Conservation (phyloP, 2,113 vertebrate species). For the Rhombomys opimus region DNA sequence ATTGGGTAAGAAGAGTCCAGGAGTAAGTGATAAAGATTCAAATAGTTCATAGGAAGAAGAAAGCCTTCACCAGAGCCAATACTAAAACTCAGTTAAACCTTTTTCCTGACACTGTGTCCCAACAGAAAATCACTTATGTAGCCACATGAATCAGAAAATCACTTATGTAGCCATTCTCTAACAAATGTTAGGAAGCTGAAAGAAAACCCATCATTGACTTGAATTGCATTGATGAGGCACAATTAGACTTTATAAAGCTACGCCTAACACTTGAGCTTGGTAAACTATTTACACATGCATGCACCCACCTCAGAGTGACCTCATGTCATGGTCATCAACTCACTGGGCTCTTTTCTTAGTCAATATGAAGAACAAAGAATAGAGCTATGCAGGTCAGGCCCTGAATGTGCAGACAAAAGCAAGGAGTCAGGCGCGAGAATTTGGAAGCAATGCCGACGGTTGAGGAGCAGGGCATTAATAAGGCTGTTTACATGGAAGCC, state of each 20-base stretch:
- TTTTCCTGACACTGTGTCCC: neutral
- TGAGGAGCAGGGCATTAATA: neutral
- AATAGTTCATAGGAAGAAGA: conserved; percentile 12
- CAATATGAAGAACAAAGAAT: neutral
- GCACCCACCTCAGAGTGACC: neutral
- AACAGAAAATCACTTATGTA: conserved; percentile 20
- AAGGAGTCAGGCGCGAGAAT: neutral
- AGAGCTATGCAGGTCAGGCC: neutral
- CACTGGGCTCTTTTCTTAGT: neutral
- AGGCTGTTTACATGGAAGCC: neutral
- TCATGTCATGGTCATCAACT: neutral
- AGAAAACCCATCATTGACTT: neutral
- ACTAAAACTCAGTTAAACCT: neutral
- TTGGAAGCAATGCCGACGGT: neutral
- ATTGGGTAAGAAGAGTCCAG: neutral
- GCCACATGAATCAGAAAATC: neutral
- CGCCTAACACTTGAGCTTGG: neutral
- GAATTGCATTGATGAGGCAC: neutral
- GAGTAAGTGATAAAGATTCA: conserved; percentile 21
- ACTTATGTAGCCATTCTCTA: neutral
- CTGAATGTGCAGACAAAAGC: neutral
- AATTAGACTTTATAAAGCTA: neutral
- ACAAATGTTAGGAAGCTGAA: neutral
- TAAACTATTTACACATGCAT: neutral
- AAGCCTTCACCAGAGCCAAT: neutral